Base-by-base conservation (phyloP, 1,140 invertebrate species). In the Zaprionus davidi region DNA sequence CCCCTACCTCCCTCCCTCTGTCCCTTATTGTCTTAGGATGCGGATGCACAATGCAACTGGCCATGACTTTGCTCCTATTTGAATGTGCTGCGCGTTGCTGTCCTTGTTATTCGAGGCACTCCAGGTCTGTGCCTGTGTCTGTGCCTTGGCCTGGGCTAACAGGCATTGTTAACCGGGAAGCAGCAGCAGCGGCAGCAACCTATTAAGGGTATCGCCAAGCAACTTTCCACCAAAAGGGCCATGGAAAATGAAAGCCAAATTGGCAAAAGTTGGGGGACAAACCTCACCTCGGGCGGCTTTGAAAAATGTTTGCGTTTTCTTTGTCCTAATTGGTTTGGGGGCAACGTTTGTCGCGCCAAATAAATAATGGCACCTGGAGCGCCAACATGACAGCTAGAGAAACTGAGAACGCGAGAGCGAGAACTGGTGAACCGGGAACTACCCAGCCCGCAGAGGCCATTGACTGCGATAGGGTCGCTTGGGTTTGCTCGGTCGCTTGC, bases 191-290 rank as follows among this genome's bases (percentile, higher is more conserved):
- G 15, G 36, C 41, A n/a, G n/a, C 41, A 46, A 82, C 83, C 81
- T 76, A 88, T 84, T 90, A 88, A 79, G 78, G 70, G 69, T 71
- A 87, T 82, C 13, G 71, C 73, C 82, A 73, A 79, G 76, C 72
- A 88, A 90, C 71, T 81, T 87, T 88, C 79, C 69, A 69, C 81
- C 74, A 70, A 67, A 81, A 65, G 71, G 71, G 59, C 81, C 79
- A 74, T 77, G 76, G 84, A 88, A 88, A 88, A 88, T 87, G 84
- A 88, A 88, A 88, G 84, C 84, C 84, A 88, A 88, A 84, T 90
- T 90, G 78, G 81, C 81, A 83, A 83, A 87, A 65, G 71, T 78
- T 85, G 9, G 31, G 9, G 31, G 31, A 34, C 31, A 46, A 46
- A 46, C n/a, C 41, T 46, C 13, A 36, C 34, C 34, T 56, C 62